Percentiles rank a stretch among this genome's conserved stretches.
phyloP scores from a whole-genome alignment of 1,140 invertebrate genomes.

The Leptinotarsa lineolata region DNA sequence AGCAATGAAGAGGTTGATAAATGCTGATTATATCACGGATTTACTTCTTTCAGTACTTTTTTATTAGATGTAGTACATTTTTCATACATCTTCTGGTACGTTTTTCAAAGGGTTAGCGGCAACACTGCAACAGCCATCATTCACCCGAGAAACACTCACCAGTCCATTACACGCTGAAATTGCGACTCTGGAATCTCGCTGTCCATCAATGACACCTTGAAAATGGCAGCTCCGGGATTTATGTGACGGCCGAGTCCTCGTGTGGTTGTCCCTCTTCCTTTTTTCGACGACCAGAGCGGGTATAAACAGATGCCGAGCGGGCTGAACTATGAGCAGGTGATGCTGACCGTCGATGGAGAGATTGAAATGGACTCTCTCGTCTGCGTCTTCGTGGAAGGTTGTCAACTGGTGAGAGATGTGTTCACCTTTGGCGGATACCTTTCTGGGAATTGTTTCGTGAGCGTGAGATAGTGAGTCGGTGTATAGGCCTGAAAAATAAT shows the following conservation, averaged over 20 bases:
- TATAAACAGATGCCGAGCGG: constrained; percentile 69
- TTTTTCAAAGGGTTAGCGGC: too few species aligned
- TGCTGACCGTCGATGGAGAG: constrained; percentile 60
- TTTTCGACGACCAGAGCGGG: constrained; percentile 74
- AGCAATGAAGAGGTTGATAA: too few species aligned
- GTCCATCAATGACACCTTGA: constrained; percentile 71
- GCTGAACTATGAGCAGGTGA: constrained; percentile 62
- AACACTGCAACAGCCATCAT: background rate
- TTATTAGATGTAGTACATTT: too few species aligned
- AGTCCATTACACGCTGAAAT: constrained; percentile 81
- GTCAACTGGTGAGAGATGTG: constrained; percentile 63
- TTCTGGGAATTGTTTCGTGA: constrained; percentile 62
- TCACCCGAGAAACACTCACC: constrained; percentile 63
- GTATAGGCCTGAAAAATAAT: constrained; percentile 42
- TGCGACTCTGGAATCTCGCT: constrained; percentile 70
- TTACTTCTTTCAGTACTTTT: too few species aligned
- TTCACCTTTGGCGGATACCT: constrained; percentile 61
- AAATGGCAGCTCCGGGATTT: constrained; percentile 71
- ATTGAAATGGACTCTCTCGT: constrained; percentile 60
- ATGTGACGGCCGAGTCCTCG: constrained; percentile 58
- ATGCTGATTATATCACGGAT: too few species aligned
- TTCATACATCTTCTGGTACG: too few species aligned
- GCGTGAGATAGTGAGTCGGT: constrained; percentile 49
- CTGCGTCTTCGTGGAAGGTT: constrained; percentile 56
- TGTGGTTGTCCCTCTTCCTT: constrained; percentile 61